Evolutionary conservation across 2,888 invertebrate species (phyloP).

Genomic region (Spisula solida): DNA sequence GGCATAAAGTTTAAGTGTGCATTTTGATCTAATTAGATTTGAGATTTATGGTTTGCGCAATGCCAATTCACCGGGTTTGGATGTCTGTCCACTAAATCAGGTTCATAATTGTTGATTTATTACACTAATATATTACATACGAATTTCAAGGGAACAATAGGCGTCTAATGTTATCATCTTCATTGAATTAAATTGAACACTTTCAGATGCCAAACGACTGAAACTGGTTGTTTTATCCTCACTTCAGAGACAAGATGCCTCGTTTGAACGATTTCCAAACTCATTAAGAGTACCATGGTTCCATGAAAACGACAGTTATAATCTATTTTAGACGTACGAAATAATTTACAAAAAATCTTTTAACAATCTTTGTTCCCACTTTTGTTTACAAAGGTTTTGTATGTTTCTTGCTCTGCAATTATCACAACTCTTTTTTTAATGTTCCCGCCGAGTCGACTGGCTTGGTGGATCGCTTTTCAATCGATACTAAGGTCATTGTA

Average conservation of each 20-base stretch:
- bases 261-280: slow-evolving; percentile 2
- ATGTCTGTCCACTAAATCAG: neutral
- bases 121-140: neutral
- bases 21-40: too few species aligned
- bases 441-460: too few species aligned
- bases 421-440: too few species aligned
- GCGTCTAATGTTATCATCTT: neutral
- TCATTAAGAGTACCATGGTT: neutral
- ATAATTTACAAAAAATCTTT: neutral
- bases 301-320: neutral
- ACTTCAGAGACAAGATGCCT: neutral
- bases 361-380: too few species aligned
- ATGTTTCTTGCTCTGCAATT: too few species aligned
- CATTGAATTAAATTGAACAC: neutral
- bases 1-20: too few species aligned
- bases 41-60: neutral
- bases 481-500: too few species aligned
- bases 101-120: neutral
- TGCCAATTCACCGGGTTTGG: neutral
- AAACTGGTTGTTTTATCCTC: slow-evolving; percentile 1
- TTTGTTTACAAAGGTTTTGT: too few species aligned
- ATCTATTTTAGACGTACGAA: neutral
- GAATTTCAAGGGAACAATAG: neutral
- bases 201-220: neutral
- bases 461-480: too few species aligned